Percentiles rank a stretch among this genome's conserved stretches.
Evolutionary conservation across 2,113 vertebrate species (phyloP).

Genomic region (Corythoichthys intestinalis): DNA sequence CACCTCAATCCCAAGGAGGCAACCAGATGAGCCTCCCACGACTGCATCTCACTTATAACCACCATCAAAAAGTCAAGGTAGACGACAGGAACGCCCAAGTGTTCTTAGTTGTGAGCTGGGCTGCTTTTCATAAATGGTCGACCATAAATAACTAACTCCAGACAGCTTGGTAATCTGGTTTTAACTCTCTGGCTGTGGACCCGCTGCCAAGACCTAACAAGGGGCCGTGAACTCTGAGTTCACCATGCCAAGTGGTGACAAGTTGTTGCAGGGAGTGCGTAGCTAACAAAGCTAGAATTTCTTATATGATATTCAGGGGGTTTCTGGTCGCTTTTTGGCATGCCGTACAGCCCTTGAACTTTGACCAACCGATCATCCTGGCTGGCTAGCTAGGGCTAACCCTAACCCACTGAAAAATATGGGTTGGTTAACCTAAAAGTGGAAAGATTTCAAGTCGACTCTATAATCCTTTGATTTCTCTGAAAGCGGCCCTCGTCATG

Average conservation of each 20-base stretch:
- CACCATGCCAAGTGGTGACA: slow-evolving; percentile 8
- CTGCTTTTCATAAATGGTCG: slow-evolving; percentile 15
- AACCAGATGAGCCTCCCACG: background rate
- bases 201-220: slow-evolving; percentile 22
- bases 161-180: slow-evolving; percentile 54
- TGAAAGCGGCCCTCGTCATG: no score
- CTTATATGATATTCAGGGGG: no score
- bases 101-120: background rate
- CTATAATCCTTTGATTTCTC: no score
- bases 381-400: no score
- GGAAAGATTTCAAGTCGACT: no score
- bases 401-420: no score
- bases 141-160: slow-evolving; percentile 50
- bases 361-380: no score
- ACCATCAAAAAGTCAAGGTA: background rate
- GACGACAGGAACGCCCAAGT: background rate
- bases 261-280: no score
- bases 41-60: background rate
- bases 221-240: slow-evolving; percentile 21
- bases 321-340: no score
- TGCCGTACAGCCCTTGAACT: no score
- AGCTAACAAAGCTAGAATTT: no score
- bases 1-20: background rate
- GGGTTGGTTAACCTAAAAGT: no score
- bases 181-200: slow-evolving; percentile 43